Base-by-base conservation (phyloP, 2,888 invertebrate species). In the Cactoblastis cactorum region DNA sequence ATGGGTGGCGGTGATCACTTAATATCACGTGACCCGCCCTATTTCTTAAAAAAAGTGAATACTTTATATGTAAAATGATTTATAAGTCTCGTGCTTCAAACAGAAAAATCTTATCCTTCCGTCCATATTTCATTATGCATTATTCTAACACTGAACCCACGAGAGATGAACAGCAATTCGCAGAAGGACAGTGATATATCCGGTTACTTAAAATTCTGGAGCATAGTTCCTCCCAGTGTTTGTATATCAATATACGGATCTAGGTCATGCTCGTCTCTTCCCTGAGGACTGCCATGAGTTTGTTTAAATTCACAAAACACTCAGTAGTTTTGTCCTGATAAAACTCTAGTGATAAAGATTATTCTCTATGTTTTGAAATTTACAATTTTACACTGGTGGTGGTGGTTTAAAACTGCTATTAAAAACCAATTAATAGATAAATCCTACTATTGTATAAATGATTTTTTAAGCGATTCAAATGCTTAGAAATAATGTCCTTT, bases 171-270 rank as follows among this genome's bases (percentile, higher is more conserved):
- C 22, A 12, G 19, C 22, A 19, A 41, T 32, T 32, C 43, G 17
- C 11, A 15, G 28, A 28, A 15, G 15, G 28, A 43, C 28, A 43
- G 43, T 43, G 43, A 43, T 17, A 43, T 43, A 43, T 43, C 28
- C 43, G n/a, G 43, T 43, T 17, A 17, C 43, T 28, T 43, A 43
- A 43, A 43, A 43, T 43, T 43, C 43, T 11, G 28, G 32, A 28
- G 28, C 43, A 15, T 17, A 15, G 15, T 32, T 28, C 28, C 12
- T 17, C 35, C 35, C 35, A 9, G 24, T 43, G 11, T 43, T 43
- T 43, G 43, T 43, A 43, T 43, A 43, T 43, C 43, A 17, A 43
- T 43, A 28, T 43, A 43, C 28, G 32, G 9, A 43, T 43, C 43
- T n/a, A 43, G 43, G 43, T 43, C 43, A 28, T 43, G 28, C 11